Evolutionary conservation across 2,113 vertebrate species (phyloP), one percentile per base, ranked within the genome.

Genomic region (Prunella himalayana): DNA sequence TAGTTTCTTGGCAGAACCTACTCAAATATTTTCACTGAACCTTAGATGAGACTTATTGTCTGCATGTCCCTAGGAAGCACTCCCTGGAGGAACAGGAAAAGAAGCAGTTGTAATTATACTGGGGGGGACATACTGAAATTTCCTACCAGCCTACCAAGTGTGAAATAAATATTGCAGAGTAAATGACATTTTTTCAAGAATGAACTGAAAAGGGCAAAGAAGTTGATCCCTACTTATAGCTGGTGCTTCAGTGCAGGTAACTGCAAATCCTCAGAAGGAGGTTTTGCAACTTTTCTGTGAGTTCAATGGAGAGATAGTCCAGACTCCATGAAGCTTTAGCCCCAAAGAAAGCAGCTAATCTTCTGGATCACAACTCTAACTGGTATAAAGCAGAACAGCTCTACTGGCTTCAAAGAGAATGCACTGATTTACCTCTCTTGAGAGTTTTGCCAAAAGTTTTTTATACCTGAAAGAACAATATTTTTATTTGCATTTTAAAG

Each of bases 11-110:
- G 96, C 86, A 96, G 54, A 76, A 89, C 54, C 71, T 88, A 92
- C 93, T 95, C 27, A 92, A 97, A 94, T 95, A 95, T 78, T 96
- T 92, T 72, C 89, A 90, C 63, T 97, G 70, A 95, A 97, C 93
- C 83, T 88, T 85, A 82, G 87, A 96, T 88, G 77, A 94, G 85
- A 87, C 75, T 95, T 97, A 94, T 86, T 95, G 91, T 94, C 96
- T 97, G 82, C 16, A 5, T 96, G 86, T 94, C 90, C 54, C 88
- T 86, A 96, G 57, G 82, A 96, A 81, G 76, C 81, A 82, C 63
- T 49, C 86, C 76, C 72, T 71, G 54, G 63, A 69, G 65, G 60
- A 73, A 81, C 15, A 81, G 13, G n/a, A 5, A 64, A 70, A 92
- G 80, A 93, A 56, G 3, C 33, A 53, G 23, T 53, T n/a, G 60